Evolutionary conservation across 2,113 vertebrate species (phyloP).

Genomic region (Gnathonemus echidnorhynchus): DNA sequence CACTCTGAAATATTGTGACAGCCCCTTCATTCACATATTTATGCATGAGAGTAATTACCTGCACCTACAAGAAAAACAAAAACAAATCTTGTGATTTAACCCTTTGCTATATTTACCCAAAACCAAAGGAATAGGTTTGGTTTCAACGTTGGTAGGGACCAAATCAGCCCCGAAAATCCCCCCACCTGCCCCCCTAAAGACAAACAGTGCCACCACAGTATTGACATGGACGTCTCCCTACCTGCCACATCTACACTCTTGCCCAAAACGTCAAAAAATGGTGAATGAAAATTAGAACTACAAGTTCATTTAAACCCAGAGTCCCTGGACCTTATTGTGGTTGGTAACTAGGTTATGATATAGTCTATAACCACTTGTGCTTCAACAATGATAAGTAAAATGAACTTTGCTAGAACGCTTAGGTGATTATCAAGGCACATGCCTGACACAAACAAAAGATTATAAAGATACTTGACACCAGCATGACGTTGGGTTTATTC

Average conservation of each 20-base stretch:
- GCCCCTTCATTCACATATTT: constrained; percentile 35
- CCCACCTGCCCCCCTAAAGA: neutral
- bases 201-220: neutral
- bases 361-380: neutral
- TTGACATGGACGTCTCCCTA: neutral
- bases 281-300: neutral
- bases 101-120: neutral
- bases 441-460: constrained; percentile 11
- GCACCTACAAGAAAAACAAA: constrained; percentile 29
- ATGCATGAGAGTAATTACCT: constrained; percentile 31
- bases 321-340: neutral
- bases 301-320: neutral
- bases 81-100: constrained; percentile 34
- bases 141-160: neutral
- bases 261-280: neutral
- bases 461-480: neutral
- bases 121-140: neutral
- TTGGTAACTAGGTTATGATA: neutral
- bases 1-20: constrained; percentile 38
- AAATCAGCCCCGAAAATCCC: neutral
- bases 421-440: neutral
- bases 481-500: constrained; percentile 22
- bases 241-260: neutral
- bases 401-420: neutral
- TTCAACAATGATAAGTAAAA: neutral